phyloP scores from a whole-genome alignment of 2,888 invertebrate genomes.

The Lithophane leautieri region DNA sequence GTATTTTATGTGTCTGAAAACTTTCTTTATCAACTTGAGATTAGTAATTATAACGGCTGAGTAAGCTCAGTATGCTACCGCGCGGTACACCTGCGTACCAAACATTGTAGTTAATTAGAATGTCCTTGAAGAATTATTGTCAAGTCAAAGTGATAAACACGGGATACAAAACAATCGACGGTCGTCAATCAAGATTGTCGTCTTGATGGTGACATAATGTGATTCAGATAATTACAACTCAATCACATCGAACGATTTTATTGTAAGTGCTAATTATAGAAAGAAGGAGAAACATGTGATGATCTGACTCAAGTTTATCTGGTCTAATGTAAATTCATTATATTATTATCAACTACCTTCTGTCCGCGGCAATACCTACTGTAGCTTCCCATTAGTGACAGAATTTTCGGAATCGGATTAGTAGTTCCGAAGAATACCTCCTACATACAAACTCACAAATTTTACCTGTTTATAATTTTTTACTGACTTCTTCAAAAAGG shows the following conservation, averaged over 20 bases:
- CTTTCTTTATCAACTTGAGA: neutral
- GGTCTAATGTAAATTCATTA: neutral
- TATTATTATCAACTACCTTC: neutral
- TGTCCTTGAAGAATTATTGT: no score
- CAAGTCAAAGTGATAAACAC: slow-evolving; percentile 1
- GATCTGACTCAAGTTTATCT: neutral
- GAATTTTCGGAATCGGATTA: neutral
- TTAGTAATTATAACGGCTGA: neutral
- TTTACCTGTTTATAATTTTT: no score
- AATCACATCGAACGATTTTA: slow-evolving; percentile 3
- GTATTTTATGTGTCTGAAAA: neutral
- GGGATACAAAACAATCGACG: slow-evolving; percentile 35
- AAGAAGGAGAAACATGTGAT: neutral
- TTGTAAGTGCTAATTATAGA: neutral
- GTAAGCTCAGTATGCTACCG: neutral
- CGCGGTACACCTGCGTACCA: no score
- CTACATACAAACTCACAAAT: neutral
- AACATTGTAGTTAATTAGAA: no score
- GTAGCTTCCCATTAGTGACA: neutral
- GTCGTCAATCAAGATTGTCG: slow-evolving; percentile 10
- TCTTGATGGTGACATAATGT: slow-evolving; percentile 24
- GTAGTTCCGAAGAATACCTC: neutral
- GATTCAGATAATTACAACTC: neutral
- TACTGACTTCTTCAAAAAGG: no score
- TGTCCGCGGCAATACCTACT: neutral